Conservation (phyloP, 2,797 vertebrate species). For the Liparis tanakae region DNA sequence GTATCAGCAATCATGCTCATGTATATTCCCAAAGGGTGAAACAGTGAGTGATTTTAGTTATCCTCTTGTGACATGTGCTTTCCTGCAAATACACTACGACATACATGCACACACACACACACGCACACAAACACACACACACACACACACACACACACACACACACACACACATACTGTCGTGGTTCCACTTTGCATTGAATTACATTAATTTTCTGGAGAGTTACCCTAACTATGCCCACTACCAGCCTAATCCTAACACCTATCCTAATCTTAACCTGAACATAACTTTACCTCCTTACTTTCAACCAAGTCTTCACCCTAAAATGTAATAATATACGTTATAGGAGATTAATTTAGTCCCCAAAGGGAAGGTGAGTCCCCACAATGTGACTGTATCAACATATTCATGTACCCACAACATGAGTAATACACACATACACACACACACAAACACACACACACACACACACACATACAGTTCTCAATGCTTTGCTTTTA, state of each 20-base stretch:
- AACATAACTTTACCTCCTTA: not conserved
- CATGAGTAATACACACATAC: slow-evolving; percentile 2
- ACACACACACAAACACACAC: slow-evolving; percentile 12
- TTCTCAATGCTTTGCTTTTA: slow-evolving; percentile 63
- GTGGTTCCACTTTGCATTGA: not conserved
- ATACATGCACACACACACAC: slow-evolving; percentile 1
- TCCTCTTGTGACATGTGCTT: slow-evolving; percentile 64
- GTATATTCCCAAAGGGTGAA: slow-evolving; percentile 59
- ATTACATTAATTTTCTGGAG: not conserved
- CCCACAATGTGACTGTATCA: not conserved
- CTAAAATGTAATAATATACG: not conserved
- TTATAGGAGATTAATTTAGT: not conserved
- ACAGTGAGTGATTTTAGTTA: slow-evolving; percentile 53
- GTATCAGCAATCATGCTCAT: slow-evolving; percentile 41
- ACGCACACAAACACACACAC: slow-evolving; percentile 17
- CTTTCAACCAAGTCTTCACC: not conserved
- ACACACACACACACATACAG: slow-evolving; percentile 34
- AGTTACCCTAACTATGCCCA: not conserved
- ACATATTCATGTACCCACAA: slow-evolving; percentile 1
- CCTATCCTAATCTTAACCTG: not conserved
- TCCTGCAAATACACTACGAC: slow-evolving; percentile 52
- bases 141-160: slow-evolving; percentile 17
- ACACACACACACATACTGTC: slow-evolving; percentile 9
- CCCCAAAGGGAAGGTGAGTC: not conserved
- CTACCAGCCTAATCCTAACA: not conserved